These are phyloP conservation scores for Pyrgus malvae DNA, from an alignment of 2,888 invertebrate genomes.

Conservation along the genomic window DNA sequence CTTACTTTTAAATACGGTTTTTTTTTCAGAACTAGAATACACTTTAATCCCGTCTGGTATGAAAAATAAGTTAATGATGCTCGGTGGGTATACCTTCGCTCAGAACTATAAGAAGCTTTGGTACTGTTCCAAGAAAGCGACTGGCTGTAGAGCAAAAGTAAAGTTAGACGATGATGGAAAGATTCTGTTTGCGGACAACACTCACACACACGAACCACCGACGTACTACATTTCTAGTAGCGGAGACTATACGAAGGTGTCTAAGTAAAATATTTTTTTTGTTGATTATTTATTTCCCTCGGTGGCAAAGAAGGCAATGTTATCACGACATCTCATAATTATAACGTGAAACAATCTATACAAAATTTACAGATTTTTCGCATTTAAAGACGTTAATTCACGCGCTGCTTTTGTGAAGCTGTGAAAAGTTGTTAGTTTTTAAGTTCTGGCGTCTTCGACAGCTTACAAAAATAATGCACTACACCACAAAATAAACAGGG, in stretches of 20 bases:
- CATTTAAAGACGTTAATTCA: no score
- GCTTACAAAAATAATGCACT: no score
- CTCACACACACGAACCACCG: constrained; percentile 44
- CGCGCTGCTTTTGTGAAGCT: no score
- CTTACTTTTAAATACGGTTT: no score
- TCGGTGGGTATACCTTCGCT: constrained; percentile 40
- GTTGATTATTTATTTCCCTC: no score
- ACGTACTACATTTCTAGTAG: neutral
- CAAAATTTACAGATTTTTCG: no score
- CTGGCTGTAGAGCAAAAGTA: constrained; percentile 41
- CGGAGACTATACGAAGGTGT: neutral
- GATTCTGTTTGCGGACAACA: constrained; percentile 16
- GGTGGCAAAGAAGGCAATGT: no score
- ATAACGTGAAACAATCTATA: no score
- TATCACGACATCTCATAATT: no score
- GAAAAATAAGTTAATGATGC: constrained; percentile 20
- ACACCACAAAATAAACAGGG: no score
- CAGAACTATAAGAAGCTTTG: constrained; percentile 33
- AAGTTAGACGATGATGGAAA: constrained; percentile 28
- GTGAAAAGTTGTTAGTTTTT: no score
- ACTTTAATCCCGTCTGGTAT: constrained; percentile 9
- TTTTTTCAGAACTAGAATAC: constrained; percentile 21
- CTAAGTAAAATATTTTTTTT: neutral
- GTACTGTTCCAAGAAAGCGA: constrained; percentile 37
- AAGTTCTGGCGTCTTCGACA: no score